Base-by-base conservation (phyloP, 2,888 invertebrate species). In the Eugnorisma glareosa region DNA sequence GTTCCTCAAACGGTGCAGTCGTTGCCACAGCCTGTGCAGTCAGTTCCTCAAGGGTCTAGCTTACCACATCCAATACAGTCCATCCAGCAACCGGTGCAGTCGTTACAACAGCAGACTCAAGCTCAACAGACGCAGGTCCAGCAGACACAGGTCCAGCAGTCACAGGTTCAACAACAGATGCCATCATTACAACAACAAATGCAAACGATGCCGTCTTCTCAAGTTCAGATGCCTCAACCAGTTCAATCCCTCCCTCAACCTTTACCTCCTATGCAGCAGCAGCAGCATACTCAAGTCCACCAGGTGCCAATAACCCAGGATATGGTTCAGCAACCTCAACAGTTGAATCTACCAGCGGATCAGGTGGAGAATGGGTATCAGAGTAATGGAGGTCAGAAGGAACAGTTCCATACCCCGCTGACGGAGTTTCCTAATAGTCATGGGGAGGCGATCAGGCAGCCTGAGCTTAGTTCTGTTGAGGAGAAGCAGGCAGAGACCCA, bases 341-440 rank as follows among this genome's bases (percentile, higher is more conserved):
- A 95, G 82, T 89, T 96, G 69, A 93, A 83, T 76, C 88, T 96
- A 18, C 90, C 90, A 1, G 84, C 92, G 4, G 95, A 95, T 4
- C 91, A 89, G 15, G 79, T 85, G 13, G 94, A 94, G 78, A 94
- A 95, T 68, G 93, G 93, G 3, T 92, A 91, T 68, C 89, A 91
- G 31, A 90, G 88, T 68, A 94, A 94, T 71, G 94, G 93, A 10
- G 86, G 88, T 0, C 93, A 92, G 68, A 96, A 95, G 83, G 97
- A 97, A 73, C 96, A 97, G 89, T 97, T 96, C 86, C 89, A 94
- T 76, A 97, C 97, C 35, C 97, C 97, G 43, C 85, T 96, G 91
- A 94, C 94, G 10, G 97, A 97, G 90, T 92, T 96, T 72, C 95
- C 96, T 0, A 92, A 69, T n/a, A 89, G 94, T 2, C 95, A 95